Evolutionary conservation across 1,140 invertebrate genomes (phyloP).

Genomic region (Hirudo medicinalis): DNA sequence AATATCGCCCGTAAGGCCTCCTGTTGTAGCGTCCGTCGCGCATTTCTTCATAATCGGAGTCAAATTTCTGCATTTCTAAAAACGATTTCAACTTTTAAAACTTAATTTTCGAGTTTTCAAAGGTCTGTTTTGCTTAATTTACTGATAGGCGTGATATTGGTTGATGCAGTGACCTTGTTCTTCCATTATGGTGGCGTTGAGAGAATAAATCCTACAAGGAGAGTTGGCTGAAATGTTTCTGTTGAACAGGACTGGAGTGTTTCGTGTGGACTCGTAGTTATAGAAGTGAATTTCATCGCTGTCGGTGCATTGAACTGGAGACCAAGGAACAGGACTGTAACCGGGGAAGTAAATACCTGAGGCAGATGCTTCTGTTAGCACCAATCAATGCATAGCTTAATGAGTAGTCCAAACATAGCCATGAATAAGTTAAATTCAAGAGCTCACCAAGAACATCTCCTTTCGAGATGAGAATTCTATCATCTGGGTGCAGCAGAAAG

Average conservation of each 20-base stretch:
- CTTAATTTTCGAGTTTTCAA: too few relatives aligned
- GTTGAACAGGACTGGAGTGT: slow-evolving; percentile 8
- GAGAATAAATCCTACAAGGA: slow-evolving; percentile 12
- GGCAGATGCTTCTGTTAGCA: too few relatives aligned
- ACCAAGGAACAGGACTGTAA: slow-evolving; percentile 15
- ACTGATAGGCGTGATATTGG: neutral
- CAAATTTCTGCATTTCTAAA: slow-evolving; percentile 6
- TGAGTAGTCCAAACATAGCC: too few relatives aligned
- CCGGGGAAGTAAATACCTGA: slow-evolving; percentile 13
- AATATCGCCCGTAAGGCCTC: slow-evolving; percentile 13
- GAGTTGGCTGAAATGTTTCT: neutral
- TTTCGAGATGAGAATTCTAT: slow-evolving; percentile 8
- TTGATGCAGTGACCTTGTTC: slow-evolving; percentile 10
- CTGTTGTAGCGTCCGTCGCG: slow-evolving; percentile 13
- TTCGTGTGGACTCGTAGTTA: neutral
- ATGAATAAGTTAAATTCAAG: too few relatives aligned
- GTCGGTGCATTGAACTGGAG: slow-evolving; percentile 2
- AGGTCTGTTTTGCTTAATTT: too few relatives aligned
- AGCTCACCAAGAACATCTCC: slow-evolving; percentile 4
- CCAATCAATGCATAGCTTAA: too few relatives aligned
- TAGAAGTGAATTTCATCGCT: neutral
- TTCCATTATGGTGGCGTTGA: slow-evolving; percentile 15
- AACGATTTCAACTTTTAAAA: too few relatives aligned
- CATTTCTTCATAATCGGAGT: slow-evolving; percentile 9
- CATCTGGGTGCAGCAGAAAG: slow-evolving; percentile 10